A percentile compares a stretch with the other conserved stretches of the same genome.
phyloP scores from a whole-genome alignment of 2,888 invertebrate genomes.

The Polia nebulosa region DNA sequence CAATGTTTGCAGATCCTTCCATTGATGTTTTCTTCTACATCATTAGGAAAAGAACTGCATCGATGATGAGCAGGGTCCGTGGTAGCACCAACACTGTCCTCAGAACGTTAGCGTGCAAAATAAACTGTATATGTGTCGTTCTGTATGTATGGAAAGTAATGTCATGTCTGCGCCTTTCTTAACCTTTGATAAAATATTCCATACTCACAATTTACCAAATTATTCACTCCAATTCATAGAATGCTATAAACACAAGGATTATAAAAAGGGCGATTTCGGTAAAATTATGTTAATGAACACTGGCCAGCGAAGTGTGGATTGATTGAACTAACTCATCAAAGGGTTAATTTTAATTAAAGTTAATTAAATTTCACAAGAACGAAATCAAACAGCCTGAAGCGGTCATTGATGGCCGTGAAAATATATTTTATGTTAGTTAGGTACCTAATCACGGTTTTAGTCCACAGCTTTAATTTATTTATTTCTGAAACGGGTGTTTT shows the following conservation, averaged over 20 bases:
- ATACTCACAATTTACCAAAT: not conserved
- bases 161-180: not conserved
- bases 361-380: conserved; percentile 54
- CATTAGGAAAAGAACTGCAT: too few relatives aligned
- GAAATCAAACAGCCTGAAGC: conserved; percentile 48
- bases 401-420: conserved; percentile 31
- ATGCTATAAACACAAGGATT: not conserved
- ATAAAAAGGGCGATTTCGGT: conserved; percentile 26
- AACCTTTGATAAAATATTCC: not conserved
- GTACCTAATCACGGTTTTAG: not conserved
- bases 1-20: too few relatives aligned
- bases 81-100: too few relatives aligned
- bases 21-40: too few relatives aligned
- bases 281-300: conserved; percentile 43
- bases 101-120: too few relatives aligned
- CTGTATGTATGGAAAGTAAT: too few relatives aligned
- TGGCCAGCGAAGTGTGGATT: conserved; percentile 19
- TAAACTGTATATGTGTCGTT: too few relatives aligned
- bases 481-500: not conserved
- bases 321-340: conserved; percentile 52
- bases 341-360: conserved; percentile 56
- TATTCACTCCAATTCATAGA: not conserved
- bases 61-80: too few relatives aligned
- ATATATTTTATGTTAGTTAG: conserved; percentile 35
- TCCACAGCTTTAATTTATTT: conserved; percentile 16